Conservation (phyloP, 1,140 invertebrate genomes). For the Drosophila carrolli region DNA sequence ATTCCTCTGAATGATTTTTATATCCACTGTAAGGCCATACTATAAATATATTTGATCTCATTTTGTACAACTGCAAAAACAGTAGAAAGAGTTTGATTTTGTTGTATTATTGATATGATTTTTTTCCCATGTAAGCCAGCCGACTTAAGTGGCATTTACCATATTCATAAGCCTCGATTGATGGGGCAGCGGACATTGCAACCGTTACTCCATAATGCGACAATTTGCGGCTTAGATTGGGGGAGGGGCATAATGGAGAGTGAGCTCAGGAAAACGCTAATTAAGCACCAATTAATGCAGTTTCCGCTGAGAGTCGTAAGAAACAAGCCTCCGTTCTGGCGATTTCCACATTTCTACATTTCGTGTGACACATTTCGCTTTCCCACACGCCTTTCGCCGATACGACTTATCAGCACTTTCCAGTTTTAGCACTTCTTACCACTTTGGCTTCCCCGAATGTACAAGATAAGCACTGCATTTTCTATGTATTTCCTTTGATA, state of each 20-base stretch:
- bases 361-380: constrained; percentile 25
- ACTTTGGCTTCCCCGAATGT: constrained; percentile 4
- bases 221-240: constrained; percentile 35
- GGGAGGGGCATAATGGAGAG: constrained; percentile 23
- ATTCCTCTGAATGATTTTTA: too few relatives aligned
- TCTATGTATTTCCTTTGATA: constrained; percentile 28
- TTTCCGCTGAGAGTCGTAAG: constrained; percentile 39
- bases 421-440: constrained; percentile 20
- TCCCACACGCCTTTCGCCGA: constrained; percentile 13
- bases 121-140: constrained; percentile 18
- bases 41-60: too few relatives aligned
- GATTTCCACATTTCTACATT: not conserved
- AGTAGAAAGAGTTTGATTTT: too few relatives aligned
- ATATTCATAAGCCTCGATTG: constrained; percentile 63
- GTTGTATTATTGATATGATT: constrained; percentile 1
- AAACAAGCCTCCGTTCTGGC: constrained; percentile 12
- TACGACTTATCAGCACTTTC: constrained; percentile 28
- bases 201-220: constrained; percentile 72
- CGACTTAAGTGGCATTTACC: constrained; percentile 44
- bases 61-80: too few relatives aligned
- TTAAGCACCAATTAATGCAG: constrained; percentile 69
- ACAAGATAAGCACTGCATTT: constrained; percentile 41
- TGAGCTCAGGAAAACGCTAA: constrained; percentile 66
- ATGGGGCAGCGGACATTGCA: constrained; percentile 61
- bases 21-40: too few relatives aligned